Evolutionary conservation across 2,888 invertebrate genomes (phyloP).

Genomic region (Hirtodrosophila duncani): DNA sequence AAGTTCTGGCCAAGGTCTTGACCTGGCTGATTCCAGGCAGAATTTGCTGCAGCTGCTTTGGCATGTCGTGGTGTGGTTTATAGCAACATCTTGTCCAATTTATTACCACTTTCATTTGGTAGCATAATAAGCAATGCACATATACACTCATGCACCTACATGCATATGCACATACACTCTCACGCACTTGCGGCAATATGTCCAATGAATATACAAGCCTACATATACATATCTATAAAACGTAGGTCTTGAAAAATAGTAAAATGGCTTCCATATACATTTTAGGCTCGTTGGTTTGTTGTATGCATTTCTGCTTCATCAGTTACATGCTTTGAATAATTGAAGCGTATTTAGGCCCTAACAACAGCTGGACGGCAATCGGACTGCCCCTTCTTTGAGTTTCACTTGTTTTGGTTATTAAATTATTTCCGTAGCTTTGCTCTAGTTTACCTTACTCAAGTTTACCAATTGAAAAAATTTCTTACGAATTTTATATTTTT

Average conservation of each 20-base stretch:
- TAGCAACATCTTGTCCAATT: slow-evolving; percentile 75
- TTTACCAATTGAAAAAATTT: too few species aligned
- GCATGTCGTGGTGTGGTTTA: slow-evolving; percentile 65
- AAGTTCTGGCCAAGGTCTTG: slow-evolving; percentile 1
- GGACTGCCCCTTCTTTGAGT: too few species aligned
- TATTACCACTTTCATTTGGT: slow-evolving; percentile 75
- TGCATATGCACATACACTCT: slow-evolving; percentile 1
- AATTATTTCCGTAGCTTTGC: too few species aligned
- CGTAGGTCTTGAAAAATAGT: slow-evolving; percentile 64
- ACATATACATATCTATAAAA: slow-evolving; percentile 59
- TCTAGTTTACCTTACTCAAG: too few species aligned
- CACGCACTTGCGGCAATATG: slow-evolving; percentile 55
- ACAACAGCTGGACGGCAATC: too few species aligned
- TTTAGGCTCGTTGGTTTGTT: slow-evolving; percentile 12
- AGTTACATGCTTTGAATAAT: slow-evolving; percentile 75
- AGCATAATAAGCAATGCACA: slow-evolving; percentile 67
- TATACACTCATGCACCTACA: slow-evolving; percentile 20
- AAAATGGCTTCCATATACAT: slow-evolving; percentile 31
- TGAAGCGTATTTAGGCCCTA: slow-evolving; percentile 63
- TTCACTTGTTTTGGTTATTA: too few species aligned
- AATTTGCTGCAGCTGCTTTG: slow-evolving; percentile 28
- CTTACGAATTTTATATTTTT: too few species aligned
- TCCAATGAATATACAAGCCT: slow-evolving; percentile 3
- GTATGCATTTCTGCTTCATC: slow-evolving; percentile 70
- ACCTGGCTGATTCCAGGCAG: slow-evolving; percentile 3